Evolutionary conservation across 2,113 vertebrate species (phyloP), one percentile per base, ranked within the genome.

Genomic region (Pseudopipra pipra): DNA sequence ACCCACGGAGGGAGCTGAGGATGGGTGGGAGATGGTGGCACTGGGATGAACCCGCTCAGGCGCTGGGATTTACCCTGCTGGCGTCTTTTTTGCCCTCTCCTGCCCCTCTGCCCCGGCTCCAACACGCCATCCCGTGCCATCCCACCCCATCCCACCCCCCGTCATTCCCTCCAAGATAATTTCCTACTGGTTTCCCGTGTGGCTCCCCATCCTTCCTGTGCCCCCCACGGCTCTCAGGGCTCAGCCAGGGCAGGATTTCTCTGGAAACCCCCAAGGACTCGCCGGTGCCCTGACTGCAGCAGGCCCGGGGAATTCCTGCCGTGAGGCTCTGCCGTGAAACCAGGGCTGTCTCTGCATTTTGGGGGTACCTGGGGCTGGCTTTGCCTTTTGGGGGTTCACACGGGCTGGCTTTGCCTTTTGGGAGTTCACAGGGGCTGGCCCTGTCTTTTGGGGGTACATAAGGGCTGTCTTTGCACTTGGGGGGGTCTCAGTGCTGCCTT

Each of bases 41-140:
- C 16, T 0, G 23, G 72, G 54, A 6, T 0, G 5, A 41, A 17
- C 2, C 10, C 3, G 41, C 6, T 8, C 1, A 0, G 46, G n/a
- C 1, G 1, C 21, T 20, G 55, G 27, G 56, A 25, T 86, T 91
- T 47, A 8, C 3, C 49, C n/a, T 11, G 3, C 28, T 28, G 62
- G 16, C 8, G 2, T 52, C 30, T 39, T n/a, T 21, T 27, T 44
- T 76, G 31, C 35, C 30, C 5, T 4, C 19, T 82, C 22, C 68
- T 39, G n/a, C 13, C 37, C 20, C 13, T 47, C 46, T 55, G 22
- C 46, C 30, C 23, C 0, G 3, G 1, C 35, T 12, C 28, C 31
- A 20, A 12, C 41, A 61, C 27, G 2, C 9, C 2, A 8, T 6
- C 77, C 41, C 2, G 8, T 1, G 21, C 41, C 49, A 9, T 6